Percentiles rank a stretch among this genome's conserved stretches.
These are phyloP conservation scores for Lagenorhynchus albirostris DNA, from an alignment of 2,113 vertebrate species.

Conservation along the genomic window DNA sequence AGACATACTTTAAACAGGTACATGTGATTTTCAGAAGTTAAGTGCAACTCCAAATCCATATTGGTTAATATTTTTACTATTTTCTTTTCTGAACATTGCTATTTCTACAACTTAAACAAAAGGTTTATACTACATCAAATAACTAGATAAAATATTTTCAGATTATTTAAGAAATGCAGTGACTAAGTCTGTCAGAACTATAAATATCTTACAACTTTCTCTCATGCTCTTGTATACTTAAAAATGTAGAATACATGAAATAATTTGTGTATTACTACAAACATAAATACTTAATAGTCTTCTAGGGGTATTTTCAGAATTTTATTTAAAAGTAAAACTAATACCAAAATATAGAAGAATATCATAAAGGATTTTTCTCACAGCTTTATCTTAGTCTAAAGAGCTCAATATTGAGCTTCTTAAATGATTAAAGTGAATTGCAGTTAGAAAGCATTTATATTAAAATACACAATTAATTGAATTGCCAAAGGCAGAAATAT, in stretches of 20 bases:
- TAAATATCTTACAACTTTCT: neutral
- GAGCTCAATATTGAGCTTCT: neutral
- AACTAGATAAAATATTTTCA: neutral
- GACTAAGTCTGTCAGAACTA: neutral
- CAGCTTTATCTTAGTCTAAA: conserved; percentile 6
- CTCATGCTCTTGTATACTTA: neutral
- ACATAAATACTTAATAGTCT: neutral
- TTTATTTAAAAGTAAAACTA: neutral
- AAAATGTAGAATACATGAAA: neutral
- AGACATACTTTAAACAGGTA: neutral
- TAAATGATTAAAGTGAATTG: conserved; percentile 45
- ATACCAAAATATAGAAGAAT: neutral
- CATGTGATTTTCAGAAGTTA: neutral
- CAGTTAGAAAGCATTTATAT: no score
- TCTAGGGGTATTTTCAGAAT: neutral
- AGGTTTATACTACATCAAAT: neutral
- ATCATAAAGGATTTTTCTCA: neutral
- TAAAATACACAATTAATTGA: no score
- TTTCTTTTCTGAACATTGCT: neutral
- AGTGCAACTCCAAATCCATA: neutral
- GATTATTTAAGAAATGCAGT: neutral
- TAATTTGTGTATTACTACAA: neutral
- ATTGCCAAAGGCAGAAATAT: no score
- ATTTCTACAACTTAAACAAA: neutral
- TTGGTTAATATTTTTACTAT: neutral